phyloP scores from a whole-genome alignment of 1,140 invertebrate genomes.

The Ooceraea biroi region DNA sequence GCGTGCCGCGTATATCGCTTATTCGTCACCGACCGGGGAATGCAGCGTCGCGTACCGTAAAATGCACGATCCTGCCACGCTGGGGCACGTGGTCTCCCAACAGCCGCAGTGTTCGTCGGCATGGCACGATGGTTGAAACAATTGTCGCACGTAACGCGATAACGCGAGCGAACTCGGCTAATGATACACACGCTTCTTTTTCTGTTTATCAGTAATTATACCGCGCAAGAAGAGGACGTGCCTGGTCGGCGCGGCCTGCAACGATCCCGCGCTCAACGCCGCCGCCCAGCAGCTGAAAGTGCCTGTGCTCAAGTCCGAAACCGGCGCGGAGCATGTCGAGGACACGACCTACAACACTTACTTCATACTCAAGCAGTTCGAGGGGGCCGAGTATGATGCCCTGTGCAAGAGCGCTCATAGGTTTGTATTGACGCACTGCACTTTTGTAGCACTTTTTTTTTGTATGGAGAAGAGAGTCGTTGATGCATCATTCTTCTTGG shows the following conservation, averaged over 20 bases:
- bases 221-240: slow-evolving; percentile 88
- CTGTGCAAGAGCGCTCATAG: slow-evolving; percentile 89
- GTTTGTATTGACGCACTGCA: slow-evolving; percentile 74
- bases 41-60: too few relatives aligned
- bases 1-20: too few relatives aligned
- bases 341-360: slow-evolving; percentile 89
- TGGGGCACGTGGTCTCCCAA: too few relatives aligned
- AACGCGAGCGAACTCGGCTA: too few relatives aligned
- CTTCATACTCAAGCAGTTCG: slow-evolving; percentile 91
- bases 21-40: too few relatives aligned
- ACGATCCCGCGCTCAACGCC: slow-evolving; percentile 86
- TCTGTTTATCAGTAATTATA: slow-evolving; percentile 66
- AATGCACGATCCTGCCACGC: too few relatives aligned
- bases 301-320: slow-evolving; percentile 88
- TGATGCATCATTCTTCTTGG: background rate
- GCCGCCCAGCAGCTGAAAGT: slow-evolving; percentile 89
- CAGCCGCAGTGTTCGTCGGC: too few relatives aligned
- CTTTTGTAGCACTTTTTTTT: background rate
- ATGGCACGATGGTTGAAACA: too few relatives aligned
- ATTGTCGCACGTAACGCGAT: too few relatives aligned
- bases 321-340: slow-evolving; percentile 87
- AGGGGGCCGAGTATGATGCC: slow-evolving; percentile 89
- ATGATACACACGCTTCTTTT: too few relatives aligned
- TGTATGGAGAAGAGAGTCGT: background rate
- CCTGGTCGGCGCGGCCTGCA: slow-evolving; percentile 87